These are phyloP conservation scores for Camponotus fellah DNA, from an alignment of 2,888 invertebrate genomes.

Conservation along the genomic window DNA sequence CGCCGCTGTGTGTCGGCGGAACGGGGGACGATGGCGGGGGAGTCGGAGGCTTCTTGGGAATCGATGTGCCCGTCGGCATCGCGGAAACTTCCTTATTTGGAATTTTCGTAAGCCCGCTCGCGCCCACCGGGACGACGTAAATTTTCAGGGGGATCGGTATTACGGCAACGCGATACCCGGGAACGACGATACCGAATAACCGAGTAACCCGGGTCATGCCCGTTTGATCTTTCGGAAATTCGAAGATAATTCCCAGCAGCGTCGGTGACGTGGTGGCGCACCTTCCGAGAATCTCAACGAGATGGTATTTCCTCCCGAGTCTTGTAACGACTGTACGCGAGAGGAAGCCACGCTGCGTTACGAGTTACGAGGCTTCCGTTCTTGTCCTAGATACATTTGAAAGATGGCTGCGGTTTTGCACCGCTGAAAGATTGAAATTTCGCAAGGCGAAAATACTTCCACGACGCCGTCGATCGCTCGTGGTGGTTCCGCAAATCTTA, in stretches of 20 bases:
- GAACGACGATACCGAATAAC: conserved; percentile 64
- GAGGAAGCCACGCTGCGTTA: conserved; percentile 3
- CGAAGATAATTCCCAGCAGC: conserved; percentile 68
- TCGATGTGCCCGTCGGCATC: conserved; percentile 54
- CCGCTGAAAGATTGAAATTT: conserved; percentile 40
- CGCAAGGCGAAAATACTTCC: conserved; percentile 22
- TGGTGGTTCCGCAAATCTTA: not conserved
- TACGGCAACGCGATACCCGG: conserved; percentile 10
- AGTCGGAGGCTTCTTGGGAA: conserved; percentile 41
- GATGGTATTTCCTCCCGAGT: conserved; percentile 45
- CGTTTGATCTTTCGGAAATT: conserved; percentile 73
- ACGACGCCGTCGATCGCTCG: not conserved
- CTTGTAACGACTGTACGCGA: conserved; percentile 39
- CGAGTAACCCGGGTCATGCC: conserved; percentile 72
- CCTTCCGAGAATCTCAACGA: conserved; percentile 56
- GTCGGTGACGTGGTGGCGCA: conserved; percentile 13
- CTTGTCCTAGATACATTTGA: conserved; percentile 40
- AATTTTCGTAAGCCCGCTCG: conserved; percentile 64
- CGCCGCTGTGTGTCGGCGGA: conserved; percentile 57
- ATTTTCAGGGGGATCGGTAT: conserved; percentile 30
- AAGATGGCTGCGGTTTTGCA: conserved; percentile 18
- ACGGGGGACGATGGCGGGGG: not conserved
- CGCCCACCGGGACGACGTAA: conserved; percentile 37
- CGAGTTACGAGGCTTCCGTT: not conserved
- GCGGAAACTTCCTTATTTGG: conserved; percentile 64